Conservation (phyloP, 2,113 vertebrate genomes). For the Danio rerio region GRCz12tu NC_133194.1:27619501-27620000, state of each 20-base stretch:
- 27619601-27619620: conserved; percentile 72
- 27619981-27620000: background rate
- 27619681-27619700: conserved; percentile 71
- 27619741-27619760: conserved; percentile 21
- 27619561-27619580: conserved; percentile 69
- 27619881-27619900: conserved; percentile 48
- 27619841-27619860: conserved; percentile 34
- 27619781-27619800: conserved; percentile 9
- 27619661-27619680: conserved; percentile 81
- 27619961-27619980: conserved; percentile 24
- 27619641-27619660: conserved; percentile 67
- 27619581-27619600: conserved; percentile 66
- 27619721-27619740: conserved; percentile 63
- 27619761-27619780: background rate
- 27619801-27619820: conserved; percentile 25
- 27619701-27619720: conserved; percentile 58
- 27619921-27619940: conserved; percentile 41
- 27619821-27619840: conserved; percentile 36
- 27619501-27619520: background rate
- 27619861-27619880: conserved; percentile 24
- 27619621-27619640: conserved; percentile 72
- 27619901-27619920: conserved; percentile 64
- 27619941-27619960: conserved; percentile 31
- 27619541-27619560: background rate
- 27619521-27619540: background rate